Conservation (phyloP, 2,888 invertebrate genomes). For the Pomacea canaliculata region DNA sequence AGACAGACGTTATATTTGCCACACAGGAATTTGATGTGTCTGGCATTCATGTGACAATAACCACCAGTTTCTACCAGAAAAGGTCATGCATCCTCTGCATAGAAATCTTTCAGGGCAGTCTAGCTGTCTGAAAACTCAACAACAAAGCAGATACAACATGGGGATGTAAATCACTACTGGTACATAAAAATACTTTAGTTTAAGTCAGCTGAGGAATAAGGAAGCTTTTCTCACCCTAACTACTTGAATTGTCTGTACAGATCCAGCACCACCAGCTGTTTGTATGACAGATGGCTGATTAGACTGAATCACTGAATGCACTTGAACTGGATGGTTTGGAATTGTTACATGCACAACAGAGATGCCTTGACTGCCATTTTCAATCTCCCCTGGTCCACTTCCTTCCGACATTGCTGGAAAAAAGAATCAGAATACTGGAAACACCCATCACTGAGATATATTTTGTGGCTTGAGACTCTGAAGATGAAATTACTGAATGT, state of each 20-base stretch:
- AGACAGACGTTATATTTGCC: no score
- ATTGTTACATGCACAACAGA: constrained; percentile 83
- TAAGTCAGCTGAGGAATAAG: background rate
- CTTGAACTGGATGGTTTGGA: constrained; percentile 76
- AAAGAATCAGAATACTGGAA: constrained; percentile 9
- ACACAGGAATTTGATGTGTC: no score
- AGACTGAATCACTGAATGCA: constrained; percentile 80
- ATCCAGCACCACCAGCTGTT: constrained; percentile 86
- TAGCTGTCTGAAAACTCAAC: no score
- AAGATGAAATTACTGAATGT: no score
- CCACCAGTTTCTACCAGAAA: no score
- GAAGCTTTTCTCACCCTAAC: constrained; percentile 49
- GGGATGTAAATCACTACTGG: no score
- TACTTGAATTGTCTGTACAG: constrained; percentile 86
- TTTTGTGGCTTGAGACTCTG: no score
- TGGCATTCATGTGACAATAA: no score
- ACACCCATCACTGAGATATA: background rate
- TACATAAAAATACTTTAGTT: no score
- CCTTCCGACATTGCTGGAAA: constrained; percentile 50
- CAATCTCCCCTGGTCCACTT: constrained; percentile 42
- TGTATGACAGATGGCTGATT: constrained; percentile 97
- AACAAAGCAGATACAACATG: no score
- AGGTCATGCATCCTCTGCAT: no score
- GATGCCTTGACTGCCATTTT: constrained; percentile 52
- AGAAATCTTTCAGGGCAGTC: no score